A percentile compares a stretch with the other conserved stretches of the same genome.
These are phyloP conservation scores for Sebastes flavidus DNA, from an alignment of 2,797 vertebrate genomes.

Conservation along the genomic window DNA sequence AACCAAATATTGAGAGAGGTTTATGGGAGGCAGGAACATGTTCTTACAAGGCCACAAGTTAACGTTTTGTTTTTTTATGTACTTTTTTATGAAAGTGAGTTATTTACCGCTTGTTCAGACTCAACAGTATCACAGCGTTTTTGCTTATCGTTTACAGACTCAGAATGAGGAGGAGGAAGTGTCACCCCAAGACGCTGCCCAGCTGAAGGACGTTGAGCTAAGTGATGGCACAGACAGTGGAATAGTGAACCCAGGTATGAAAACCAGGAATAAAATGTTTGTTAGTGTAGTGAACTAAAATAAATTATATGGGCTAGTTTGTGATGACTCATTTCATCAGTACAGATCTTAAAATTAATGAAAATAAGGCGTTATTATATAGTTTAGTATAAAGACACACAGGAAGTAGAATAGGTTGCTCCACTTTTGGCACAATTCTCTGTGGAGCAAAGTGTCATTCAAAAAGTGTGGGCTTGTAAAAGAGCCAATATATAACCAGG, in stretches of 20 bases:
- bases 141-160: conserved; percentile 37
- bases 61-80: not conserved
- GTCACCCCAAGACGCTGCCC: not conserved
- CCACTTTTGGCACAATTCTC: not conserved
- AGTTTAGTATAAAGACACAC: not conserved
- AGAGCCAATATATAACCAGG: not conserved
- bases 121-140: not conserved
- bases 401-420: not conserved
- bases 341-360: no score
- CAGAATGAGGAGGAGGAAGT: conserved; percentile 36
- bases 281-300: not conserved
- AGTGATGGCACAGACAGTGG: conserved; percentile 37
- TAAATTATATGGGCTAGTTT: not conserved
- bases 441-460: not conserved
- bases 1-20: not conserved
- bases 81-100: not conserved
- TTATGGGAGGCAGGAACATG: not conserved
- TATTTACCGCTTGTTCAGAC: not conserved
- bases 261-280: not conserved
- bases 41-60: not conserved
- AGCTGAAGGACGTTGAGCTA: conserved; percentile 9
- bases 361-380: not conserved
- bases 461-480: not conserved
- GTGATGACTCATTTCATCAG: accelerated
- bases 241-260: conserved; percentile 76